A percentile compares a stretch with the other conserved stretches of the same genome.
phyloP scores from a whole-genome alignment of 2,797 vertebrate species.

The Podarcis lilfordi region DNA sequence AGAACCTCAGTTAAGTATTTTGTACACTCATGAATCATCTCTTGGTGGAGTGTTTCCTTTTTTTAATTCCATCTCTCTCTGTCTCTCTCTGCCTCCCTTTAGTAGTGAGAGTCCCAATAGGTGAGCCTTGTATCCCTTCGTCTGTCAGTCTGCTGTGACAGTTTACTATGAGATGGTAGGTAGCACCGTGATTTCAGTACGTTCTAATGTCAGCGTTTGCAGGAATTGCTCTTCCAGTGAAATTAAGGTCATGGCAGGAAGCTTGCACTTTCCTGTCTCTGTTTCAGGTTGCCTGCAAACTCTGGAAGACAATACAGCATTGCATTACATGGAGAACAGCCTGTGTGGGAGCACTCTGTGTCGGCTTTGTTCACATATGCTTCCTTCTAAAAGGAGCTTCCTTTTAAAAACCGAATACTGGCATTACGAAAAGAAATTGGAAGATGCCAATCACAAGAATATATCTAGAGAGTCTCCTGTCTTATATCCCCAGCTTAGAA shows the following conservation, averaged over 20 bases:
- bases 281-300: background rate
- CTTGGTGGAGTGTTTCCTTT: background rate
- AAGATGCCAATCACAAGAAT: background rate
- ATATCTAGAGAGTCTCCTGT: background rate
- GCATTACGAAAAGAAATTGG: background rate
- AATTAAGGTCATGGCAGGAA: background rate
- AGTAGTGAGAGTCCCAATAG: too few relatives aligned
- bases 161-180: background rate
- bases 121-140: background rate
- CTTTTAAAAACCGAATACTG: background rate
- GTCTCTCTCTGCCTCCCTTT: background rate
- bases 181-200: background rate
- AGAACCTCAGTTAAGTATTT: background rate
- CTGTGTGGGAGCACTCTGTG: too few relatives aligned
- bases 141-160: background rate
- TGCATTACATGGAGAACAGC: background rate
- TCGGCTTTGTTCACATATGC: background rate
- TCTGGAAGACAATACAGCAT: background rate
- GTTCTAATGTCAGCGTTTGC: background rate
- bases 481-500: background rate
- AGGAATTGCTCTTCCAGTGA: background rate
- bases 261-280: background rate
- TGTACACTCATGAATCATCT: background rate
- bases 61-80: background rate
- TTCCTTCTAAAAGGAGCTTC: background rate